phyloP scores from a whole-genome alignment of 2,888 invertebrate genomes.

The Lepetodrilus schrolli region DNA sequence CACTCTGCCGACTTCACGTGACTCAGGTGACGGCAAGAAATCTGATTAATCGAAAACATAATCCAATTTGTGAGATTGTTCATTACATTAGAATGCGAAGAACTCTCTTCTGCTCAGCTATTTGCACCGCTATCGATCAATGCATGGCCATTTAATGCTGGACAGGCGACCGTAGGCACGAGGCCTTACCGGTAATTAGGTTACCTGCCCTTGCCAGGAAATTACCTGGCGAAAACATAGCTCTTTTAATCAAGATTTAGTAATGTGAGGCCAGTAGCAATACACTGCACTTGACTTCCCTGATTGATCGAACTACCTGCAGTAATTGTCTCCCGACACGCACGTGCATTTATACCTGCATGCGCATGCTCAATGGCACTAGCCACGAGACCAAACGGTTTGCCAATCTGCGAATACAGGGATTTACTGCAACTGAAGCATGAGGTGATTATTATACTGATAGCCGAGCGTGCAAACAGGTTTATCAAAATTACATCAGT shows the following conservation, averaged over 20 bases:
- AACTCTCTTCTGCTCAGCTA: conserved; percentile 6
- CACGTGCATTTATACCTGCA: conserved; percentile 19
- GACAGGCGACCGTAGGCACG: neutral
- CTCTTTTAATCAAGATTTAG: conserved; percentile 23
- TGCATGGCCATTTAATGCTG: conserved; percentile 20
- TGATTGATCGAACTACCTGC: conserved; percentile 16
- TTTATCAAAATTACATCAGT: conserved; percentile 21
- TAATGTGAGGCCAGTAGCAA: conserved; percentile 8
- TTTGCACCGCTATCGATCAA: conserved; percentile 4
- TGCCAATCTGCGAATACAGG: neutral
- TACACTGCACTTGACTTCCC: conserved; percentile 8
- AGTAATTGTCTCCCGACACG: conserved; percentile 18
- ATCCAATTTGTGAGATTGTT: conserved; percentile 27
- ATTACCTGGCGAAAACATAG: conserved; percentile 25
- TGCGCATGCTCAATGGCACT: neutral
- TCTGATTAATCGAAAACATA: conserved; percentile 26
- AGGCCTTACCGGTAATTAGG: conserved; percentile 1
- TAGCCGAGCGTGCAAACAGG: conserved; percentile 17
- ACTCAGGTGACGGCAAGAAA: conserved; percentile 23
- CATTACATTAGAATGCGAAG: conserved; percentile 20
- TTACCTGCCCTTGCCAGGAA: conserved; percentile 19
- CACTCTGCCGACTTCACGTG: conserved; percentile 14
- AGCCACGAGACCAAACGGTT: neutral
- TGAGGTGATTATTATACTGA: conserved; percentile 5
- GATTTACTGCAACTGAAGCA: conserved; percentile 2